phyloP scores from a whole-genome alignment of 2,888 invertebrate genomes.

The Drosophila yooni region DNA sequence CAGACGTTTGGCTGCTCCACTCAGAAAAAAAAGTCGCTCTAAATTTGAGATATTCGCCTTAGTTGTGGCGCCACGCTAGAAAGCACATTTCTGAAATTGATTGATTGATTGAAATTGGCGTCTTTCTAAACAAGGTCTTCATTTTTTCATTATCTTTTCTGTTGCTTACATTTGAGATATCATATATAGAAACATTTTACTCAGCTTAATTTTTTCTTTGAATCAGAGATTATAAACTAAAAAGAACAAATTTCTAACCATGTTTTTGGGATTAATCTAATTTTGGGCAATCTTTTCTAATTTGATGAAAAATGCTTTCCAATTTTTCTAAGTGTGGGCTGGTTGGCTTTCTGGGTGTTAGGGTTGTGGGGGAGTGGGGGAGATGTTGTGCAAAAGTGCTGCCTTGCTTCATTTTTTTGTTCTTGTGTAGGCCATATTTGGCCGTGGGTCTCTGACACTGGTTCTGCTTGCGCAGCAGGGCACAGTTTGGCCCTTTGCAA shows the following conservation, averaged over 20 bases:
- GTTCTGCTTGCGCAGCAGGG: conserved; percentile 26
- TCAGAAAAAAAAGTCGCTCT: neutral
- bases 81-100: neutral
- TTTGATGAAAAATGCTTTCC: neutral
- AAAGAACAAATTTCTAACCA: neutral
- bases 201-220: too few relatives aligned
- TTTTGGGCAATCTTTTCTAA: neutral
- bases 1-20: neutral
- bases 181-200: neutral
- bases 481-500: conserved; percentile 45
- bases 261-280: neutral
- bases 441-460: conserved; percentile 10
- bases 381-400: conserved; percentile 33
- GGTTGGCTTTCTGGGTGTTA: neutral
- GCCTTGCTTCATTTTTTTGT: conserved; percentile 20
- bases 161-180: neutral
- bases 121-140: accelerated
- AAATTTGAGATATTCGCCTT: neutral
- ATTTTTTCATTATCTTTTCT: neutral
- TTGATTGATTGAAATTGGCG: neutral
- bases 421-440: conserved; percentile 24
- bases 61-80: neutral
- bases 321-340: neutral
- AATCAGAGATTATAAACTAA: too few relatives aligned
- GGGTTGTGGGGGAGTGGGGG: neutral